Percentiles rank a stretch among this genome's conserved stretches.
These are phyloP conservation scores for Podarcis raffonei DNA, from an alignment of 2,113 vertebrate genomes.

Conservation along the genomic window DNA sequence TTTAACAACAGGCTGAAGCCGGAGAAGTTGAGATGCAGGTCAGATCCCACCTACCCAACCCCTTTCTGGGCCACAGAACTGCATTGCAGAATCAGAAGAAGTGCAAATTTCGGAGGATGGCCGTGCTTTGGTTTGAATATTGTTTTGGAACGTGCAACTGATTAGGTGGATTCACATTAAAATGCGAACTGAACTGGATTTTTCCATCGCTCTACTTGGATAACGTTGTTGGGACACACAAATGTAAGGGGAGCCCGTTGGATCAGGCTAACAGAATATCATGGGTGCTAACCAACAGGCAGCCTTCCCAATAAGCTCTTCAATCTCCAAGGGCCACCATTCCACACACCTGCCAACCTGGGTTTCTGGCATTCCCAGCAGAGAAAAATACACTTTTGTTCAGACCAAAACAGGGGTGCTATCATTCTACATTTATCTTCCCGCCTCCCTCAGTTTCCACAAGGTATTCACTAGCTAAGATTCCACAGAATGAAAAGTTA, in stretches of 20 bases:
- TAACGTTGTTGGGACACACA: background rate
- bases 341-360: background rate
- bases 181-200: no score
- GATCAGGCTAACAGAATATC: background rate
- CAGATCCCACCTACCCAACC: background rate
- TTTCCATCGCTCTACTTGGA: background rate
- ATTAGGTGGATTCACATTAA: no score
- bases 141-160: no score
- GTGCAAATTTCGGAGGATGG: no score
- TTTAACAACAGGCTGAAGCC: conserved; percentile 17
- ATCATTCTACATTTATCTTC: background rate
- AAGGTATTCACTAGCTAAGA: background rate
- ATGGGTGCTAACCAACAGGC: background rate
- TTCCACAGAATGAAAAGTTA: background rate
- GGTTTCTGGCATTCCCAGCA: background rate
- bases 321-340: background rate
- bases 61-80: no score
- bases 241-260: no score
- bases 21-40: conserved; percentile 25
- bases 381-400: background rate
- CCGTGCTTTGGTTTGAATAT: no score
- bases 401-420: background rate
- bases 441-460: background rate
- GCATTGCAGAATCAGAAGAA: no score
- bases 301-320: background rate